These are phyloP conservation scores for Capitella teleta DNA, from an alignment of 1,140 invertebrate genomes.

Conservation along the genomic window DNA sequence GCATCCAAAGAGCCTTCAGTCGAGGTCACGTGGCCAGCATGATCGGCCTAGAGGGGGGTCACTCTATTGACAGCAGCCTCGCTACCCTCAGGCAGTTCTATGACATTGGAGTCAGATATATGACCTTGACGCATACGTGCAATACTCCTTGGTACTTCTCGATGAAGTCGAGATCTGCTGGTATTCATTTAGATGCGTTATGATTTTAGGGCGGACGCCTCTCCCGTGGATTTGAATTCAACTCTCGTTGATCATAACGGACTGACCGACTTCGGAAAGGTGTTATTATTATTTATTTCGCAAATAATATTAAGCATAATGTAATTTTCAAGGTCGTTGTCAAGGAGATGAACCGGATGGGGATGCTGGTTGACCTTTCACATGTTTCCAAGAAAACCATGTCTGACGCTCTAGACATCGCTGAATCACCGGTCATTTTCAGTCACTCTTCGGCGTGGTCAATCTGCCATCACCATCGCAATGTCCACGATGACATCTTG, in stretches of 20 bases:
- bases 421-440: conserved; percentile 75
- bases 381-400: conserved; percentile 75
- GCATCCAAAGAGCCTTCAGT: conserved; percentile 61
- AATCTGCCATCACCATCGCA: conserved; percentile 72
- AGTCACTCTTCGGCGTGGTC: conserved; percentile 75
- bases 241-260: too few species aligned
- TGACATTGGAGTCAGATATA: conserved; percentile 63
- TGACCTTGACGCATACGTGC: conserved; percentile 69
- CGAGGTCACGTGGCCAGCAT: conserved; percentile 66
- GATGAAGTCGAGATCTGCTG: too few species aligned
- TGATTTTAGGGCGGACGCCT: too few species aligned
- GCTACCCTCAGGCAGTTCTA: conserved; percentile 63
- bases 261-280: too few species aligned
- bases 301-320: neutral
- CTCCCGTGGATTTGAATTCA: too few species aligned
- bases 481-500: conserved; percentile 70
- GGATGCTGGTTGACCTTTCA: conserved; percentile 78
- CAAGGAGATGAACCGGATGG: conserved; percentile 54
- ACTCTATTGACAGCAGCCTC: conserved; percentile 63
- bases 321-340: conserved; percentile 38
- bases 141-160: conserved; percentile 72
- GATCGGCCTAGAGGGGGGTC: conserved; percentile 74
- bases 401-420: conserved; percentile 63
- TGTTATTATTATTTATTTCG: too few species aligned
- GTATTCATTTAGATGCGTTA: too few species aligned